These are phyloP conservation scores for Drosophila mulleri DNA, from an alignment of 2,888 invertebrate species.

Conservation along the genomic window DNA sequence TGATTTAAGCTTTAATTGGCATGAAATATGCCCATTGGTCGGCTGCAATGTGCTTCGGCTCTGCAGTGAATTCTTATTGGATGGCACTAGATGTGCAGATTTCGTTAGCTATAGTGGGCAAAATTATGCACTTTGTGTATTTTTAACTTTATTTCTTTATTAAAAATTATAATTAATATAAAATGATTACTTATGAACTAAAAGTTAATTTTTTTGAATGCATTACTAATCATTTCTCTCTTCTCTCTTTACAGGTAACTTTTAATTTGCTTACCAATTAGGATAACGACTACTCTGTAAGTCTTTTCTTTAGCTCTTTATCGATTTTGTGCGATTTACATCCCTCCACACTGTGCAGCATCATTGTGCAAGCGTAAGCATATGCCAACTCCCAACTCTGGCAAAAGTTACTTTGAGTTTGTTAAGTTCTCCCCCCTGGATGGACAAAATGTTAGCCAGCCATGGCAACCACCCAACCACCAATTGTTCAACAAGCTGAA, in stretches of 20 bases:
- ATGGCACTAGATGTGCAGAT: neutral
- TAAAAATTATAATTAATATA: too few species aligned
- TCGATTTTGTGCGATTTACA: slow-evolving; percentile 44
- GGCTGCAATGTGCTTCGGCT: neutral
- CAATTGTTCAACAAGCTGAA: slow-evolving; percentile 57
- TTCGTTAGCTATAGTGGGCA: neutral
- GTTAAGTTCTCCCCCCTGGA: slow-evolving; percentile 37
- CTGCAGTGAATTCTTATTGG: slow-evolving; percentile 5
- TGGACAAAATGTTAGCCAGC: slow-evolving; percentile 34
- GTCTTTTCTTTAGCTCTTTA: slow-evolving; percentile 33
- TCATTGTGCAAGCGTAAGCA: slow-evolving; percentile 31
- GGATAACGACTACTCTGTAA: slow-evolving; percentile 24
- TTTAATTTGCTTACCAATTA: slow-evolving; percentile 16
- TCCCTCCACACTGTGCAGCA: slow-evolving; percentile 36
- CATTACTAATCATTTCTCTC: slow-evolving; percentile 5
- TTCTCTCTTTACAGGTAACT: slow-evolving; percentile 65
- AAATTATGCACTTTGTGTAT: neutral
- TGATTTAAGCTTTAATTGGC: neutral
- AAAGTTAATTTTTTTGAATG: neutral
- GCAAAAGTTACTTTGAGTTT: slow-evolving; percentile 57
- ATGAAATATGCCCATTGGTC: slow-evolving; percentile 9
- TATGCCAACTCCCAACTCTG: slow-evolving; percentile 39
- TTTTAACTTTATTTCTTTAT: neutral
- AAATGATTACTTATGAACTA: too few species aligned
- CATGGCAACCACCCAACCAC: slow-evolving; percentile 49